Conservation (phyloP, 2,888 invertebrate species). For the Ectobius pallidus region DNA sequence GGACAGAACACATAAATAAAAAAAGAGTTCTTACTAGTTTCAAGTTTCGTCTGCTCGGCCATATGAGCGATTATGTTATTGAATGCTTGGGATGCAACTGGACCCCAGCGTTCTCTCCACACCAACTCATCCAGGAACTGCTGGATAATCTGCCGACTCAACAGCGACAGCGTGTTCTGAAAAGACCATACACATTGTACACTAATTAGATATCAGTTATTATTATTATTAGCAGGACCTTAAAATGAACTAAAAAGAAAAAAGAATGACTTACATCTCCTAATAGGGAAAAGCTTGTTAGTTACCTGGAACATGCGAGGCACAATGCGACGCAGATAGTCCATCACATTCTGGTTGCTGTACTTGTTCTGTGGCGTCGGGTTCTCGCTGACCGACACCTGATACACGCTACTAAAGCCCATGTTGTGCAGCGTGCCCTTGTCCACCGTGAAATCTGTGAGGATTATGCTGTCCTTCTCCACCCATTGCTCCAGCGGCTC, state of each 20-base stretch:
- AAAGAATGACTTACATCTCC: too few relatives aligned
- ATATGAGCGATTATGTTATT: slow-evolving; percentile 81
- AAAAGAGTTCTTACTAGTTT: slow-evolving; percentile 57
- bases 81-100: slow-evolving; percentile 77
- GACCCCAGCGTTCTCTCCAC: slow-evolving; percentile 87
- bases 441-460: slow-evolving; percentile 85
- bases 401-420: slow-evolving; percentile 79
- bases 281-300: too few relatives aligned
- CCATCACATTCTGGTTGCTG: slow-evolving; percentile 81
- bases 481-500: slow-evolving; percentile 76
- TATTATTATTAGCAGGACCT: too few relatives aligned
- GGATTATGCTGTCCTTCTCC: slow-evolving; percentile 73
- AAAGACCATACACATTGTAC: slow-evolving; percentile 35
- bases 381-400: slow-evolving; percentile 60
- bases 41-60: slow-evolving; percentile 76
- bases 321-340: slow-evolving; percentile 82
- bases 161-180: slow-evolving; percentile 80
- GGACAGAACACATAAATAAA: too few relatives aligned
- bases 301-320: slow-evolving; percentile 82
- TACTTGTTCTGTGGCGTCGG: slow-evolving; percentile 57
- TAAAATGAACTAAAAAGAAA: too few relatives aligned
- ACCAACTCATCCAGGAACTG: slow-evolving; percentile 89
- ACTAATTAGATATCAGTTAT: not conserved
- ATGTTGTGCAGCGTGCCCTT: slow-evolving; percentile 76
- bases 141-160: slow-evolving; percentile 86